Evolutionary conservation across 1,140 invertebrate genomes (phyloP).

Genomic region (Drosophila ercepeae): DNA sequence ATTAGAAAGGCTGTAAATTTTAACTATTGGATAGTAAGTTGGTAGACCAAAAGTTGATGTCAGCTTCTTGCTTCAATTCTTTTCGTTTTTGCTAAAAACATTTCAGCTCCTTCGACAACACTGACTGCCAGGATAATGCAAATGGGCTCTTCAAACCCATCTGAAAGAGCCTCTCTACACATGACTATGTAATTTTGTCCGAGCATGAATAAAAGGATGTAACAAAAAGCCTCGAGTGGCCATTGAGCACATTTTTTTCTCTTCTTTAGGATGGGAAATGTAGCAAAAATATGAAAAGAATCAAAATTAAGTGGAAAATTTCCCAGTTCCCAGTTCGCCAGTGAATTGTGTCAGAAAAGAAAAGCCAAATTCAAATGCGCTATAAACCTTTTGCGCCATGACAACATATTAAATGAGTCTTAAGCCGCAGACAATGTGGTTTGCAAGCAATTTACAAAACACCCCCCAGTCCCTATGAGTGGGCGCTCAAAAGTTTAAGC

Average conservation of each 20-base stretch:
- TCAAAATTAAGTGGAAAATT: slow-evolving; percentile 50
- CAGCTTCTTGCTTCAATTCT: slow-evolving; percentile 18
- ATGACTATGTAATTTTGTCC: slow-evolving; percentile 50
- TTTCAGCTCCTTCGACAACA: neutral
- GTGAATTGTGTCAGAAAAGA: slow-evolving; percentile 23
- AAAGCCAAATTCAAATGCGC: slow-evolving; percentile 48
- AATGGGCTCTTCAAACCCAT: slow-evolving; percentile 53
- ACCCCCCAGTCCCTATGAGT: neutral
- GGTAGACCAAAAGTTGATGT: slow-evolving; percentile 18
- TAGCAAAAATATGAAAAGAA: slow-evolving; percentile 20
- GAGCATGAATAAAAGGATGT: slow-evolving; percentile 41
- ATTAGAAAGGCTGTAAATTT: slow-evolving; percentile 4
- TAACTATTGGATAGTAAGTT: neutral
- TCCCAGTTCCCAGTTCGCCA: slow-evolving; percentile 19
- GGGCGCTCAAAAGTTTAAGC: slow-evolving; percentile 69
- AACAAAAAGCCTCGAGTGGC: slow-evolving; percentile 39
- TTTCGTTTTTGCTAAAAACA: neutral
- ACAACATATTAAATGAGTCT: slow-evolving; percentile 55
- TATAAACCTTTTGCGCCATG: slow-evolving; percentile 58
- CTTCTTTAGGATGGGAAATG: neutral
- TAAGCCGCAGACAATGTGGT: slow-evolving; percentile 51
- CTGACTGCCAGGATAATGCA: slow-evolving; percentile 46
- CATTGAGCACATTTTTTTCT: slow-evolving; percentile 18
- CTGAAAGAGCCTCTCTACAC: slow-evolving; percentile 37
- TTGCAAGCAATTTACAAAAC: slow-evolving; percentile 18